Percentiles rank a stretch among this genome's conserved stretches.
Evolutionary conservation across 2,797 vertebrate genomes (phyloP).

Genomic region (Echiichthys vipera): DNA sequence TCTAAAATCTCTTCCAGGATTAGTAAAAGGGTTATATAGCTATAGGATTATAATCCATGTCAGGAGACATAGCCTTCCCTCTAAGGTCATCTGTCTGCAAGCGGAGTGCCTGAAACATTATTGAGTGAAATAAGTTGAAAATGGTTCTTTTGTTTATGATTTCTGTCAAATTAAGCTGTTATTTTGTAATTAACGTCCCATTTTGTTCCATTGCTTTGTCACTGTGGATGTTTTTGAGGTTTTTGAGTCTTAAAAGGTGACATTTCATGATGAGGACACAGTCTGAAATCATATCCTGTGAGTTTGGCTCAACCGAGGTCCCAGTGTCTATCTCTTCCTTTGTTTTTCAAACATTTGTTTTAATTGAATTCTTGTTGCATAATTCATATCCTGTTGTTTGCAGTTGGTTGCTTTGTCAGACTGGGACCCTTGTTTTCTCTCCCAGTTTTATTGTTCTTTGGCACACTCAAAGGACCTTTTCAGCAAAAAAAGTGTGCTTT

Average conservation of each 20-base stretch:
- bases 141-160: not conserved
- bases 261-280: constrained; percentile 60
- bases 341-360: constrained; percentile 83
- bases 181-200: not conserved
- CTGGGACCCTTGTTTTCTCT: constrained; percentile 75
- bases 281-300: constrained; percentile 78
- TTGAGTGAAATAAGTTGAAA: not conserved
- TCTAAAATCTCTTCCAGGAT: constrained; percentile 18
- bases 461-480: constrained; percentile 77
- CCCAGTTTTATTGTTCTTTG: constrained; percentile 84
- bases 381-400: constrained; percentile 88
- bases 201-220: not conserved
- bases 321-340: constrained; percentile 77
- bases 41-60: constrained; percentile 35
- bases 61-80: not conserved
- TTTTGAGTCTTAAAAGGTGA: constrained; percentile 50
- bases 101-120: not conserved
- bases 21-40: constrained; percentile 4
- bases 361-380: constrained; percentile 86
- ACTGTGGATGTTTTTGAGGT: constrained; percentile 12
- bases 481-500: constrained; percentile 48
- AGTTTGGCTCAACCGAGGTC: constrained; percentile 66
- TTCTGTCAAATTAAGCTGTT: not conserved
- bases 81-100: constrained; percentile 15
- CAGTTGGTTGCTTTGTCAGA: constrained; percentile 77